These are phyloP conservation scores for Trialeurodes vaporariorum DNA, from an alignment of 1,140 invertebrate genomes.

Conservation along the genomic window DNA sequence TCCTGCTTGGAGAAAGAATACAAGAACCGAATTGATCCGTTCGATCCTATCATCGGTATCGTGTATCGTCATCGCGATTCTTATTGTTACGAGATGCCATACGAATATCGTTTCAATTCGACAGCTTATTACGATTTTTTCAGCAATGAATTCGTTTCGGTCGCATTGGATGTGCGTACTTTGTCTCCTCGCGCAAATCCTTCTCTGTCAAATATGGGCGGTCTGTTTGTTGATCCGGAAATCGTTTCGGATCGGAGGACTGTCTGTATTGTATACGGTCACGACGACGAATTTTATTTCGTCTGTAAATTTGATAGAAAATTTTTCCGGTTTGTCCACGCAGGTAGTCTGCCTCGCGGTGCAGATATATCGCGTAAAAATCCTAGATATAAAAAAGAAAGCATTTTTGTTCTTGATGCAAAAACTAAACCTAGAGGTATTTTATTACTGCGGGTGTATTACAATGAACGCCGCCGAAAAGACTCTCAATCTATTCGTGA, in stretches of 20 bases:
- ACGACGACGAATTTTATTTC: neutral
- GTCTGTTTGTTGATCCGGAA: neutral
- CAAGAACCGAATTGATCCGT: neutral
- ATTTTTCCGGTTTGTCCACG: neutral
- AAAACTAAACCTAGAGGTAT: neutral
- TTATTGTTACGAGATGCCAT: neutral
- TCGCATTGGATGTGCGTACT: neutral
- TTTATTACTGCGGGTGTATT: neutral
- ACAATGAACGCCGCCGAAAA: neutral
- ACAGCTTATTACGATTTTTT: neutral
- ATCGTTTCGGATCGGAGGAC: neutral
- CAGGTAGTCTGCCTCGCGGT: neutral
- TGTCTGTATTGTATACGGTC: neutral
- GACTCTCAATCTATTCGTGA: neutral
- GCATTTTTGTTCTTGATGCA: neutral
- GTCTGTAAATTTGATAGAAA: neutral
- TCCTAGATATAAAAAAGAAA: neutral
- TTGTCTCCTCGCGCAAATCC: neutral
- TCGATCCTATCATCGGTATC: neutral
- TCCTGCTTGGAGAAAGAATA: neutral
- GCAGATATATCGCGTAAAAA: neutral
- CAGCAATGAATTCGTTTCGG: neutral
- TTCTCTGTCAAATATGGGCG: neutral
- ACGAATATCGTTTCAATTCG: neutral
- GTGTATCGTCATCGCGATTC: neutral